Percentiles rank a stretch among this genome's conserved stretches.
Evolutionary conservation across 2,888 invertebrate species (phyloP).

Genomic region (Drosophila peninsularis): DNA sequence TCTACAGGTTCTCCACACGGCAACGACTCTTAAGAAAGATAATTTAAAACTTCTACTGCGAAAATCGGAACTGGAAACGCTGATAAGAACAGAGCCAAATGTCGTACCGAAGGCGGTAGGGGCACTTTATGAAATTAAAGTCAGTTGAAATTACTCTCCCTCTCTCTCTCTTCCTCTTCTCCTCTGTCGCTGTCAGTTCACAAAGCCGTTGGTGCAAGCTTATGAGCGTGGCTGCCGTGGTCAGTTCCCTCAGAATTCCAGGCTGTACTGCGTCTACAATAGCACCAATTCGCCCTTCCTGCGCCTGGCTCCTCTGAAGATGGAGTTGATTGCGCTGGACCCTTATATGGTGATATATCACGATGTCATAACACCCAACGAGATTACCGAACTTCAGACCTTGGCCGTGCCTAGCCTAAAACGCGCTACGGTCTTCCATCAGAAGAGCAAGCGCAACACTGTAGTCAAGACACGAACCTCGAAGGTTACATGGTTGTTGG

Average conservation of each 20-base stretch:
- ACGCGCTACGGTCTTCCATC: conserved; percentile 74
- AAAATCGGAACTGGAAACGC: conserved; percentile 59
- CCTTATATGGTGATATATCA: conserved; percentile 81
- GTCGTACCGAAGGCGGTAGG: conserved; percentile 32
- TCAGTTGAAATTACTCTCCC: too few species aligned
- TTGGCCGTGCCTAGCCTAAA: conserved; percentile 67
- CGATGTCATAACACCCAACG: conserved; percentile 70
- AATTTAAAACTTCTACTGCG: conserved; percentile 58
- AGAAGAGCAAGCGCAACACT: conserved; percentile 10
- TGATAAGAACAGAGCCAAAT: conserved; percentile 56
- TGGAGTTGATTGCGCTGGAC: conserved; percentile 74
- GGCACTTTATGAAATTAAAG: conserved; percentile 2
- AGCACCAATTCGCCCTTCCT: conserved; percentile 73
- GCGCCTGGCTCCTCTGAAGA: conserved; percentile 79
- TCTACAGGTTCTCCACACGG: conserved; percentile 53
- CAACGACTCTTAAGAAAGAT: conserved; percentile 43
- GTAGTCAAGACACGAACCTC: conserved; percentile 73
- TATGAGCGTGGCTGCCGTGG: conserved; percentile 79
- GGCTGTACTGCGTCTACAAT: conserved; percentile 77
- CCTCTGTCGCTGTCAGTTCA: conserved; percentile 10
- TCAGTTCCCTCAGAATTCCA: conserved; percentile 42
- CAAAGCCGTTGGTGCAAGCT: rapidly evolving
- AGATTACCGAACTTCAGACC: conserved; percentile 69
- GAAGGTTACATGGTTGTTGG: conserved; percentile 79
- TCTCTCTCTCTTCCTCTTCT: neutral